phyloP scores from a whole-genome alignment of 2,113 vertebrate genomes.

The Madoqua kirkii region DNA sequence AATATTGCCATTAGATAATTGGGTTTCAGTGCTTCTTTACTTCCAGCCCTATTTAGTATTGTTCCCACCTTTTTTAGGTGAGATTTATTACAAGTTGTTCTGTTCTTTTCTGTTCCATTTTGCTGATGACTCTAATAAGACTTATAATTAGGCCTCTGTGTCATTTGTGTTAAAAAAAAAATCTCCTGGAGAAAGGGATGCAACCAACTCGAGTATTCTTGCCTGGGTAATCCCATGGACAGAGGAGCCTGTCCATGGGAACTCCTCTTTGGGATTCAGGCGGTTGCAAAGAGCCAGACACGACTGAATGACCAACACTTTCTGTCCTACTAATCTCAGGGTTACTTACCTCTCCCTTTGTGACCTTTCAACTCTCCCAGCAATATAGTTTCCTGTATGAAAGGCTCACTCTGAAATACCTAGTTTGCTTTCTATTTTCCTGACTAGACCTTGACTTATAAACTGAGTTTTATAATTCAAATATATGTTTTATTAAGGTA shows the following conservation, averaged over 20 bases:
- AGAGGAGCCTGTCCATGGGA: background rate
- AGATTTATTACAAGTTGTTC: conserved; percentile 43
- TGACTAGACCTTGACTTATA: background rate
- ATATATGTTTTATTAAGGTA: background rate
- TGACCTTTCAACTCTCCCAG: background rate
- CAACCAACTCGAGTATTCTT: background rate
- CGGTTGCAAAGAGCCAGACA: background rate
- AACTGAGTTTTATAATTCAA: background rate
- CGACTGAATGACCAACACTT: background rate
- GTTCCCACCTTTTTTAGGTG: background rate
- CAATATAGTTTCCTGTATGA: background rate
- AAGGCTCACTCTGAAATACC: background rate
- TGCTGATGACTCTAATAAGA: conserved; percentile 35
- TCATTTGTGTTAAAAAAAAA: background rate
- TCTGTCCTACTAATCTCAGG: background rate
- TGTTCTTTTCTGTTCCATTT: conserved; percentile 49
- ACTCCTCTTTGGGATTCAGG: background rate
- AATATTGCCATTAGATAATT: background rate
- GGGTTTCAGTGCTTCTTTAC: background rate
- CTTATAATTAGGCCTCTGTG: conserved; percentile 43
- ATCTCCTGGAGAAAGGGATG: background rate
- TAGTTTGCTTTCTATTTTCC: background rate
- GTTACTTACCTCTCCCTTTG: background rate
- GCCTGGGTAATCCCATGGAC: background rate
- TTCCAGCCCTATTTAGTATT: conserved; percentile 1